Evolutionary conservation across 2,113 vertebrate species (phyloP), one percentile per base, ranked within the genome.

Genomic region (Odontophorus gujanensis): DNA sequence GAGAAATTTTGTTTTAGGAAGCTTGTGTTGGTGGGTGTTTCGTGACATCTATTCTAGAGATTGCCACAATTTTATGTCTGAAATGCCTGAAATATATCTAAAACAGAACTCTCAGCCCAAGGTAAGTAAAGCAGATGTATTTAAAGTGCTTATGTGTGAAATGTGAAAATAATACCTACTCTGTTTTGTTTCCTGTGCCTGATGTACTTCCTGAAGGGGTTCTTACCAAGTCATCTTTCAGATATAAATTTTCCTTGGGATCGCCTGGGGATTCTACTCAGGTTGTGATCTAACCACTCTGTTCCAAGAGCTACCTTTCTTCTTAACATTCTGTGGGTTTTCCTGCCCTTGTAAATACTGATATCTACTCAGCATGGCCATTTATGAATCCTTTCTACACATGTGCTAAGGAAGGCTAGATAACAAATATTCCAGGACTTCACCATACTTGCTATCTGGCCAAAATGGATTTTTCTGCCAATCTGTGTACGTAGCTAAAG

Each of bases 331-430:
- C 55, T 55, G 21, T 42, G 59, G 3, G 5, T 40, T 90, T 38
- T 45, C 18, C 9, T 0, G 0, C 11, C 13, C 40, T 62, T 71
- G 21, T 58, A 40, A 66, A 34, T 45, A 36, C 25, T 45, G 34
- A 11, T 61, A 32, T 38, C 10, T 14, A 22, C 40, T 59, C 62
- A 61, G 21, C 8, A 6, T 18, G 42, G 36, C 34, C 3, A 2
- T 18, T 48, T 30, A 45, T 7, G 38, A 62, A 28, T 55, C 42
- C 24, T 68, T 12, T 1, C 43, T 17, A 11, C 15, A 20, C 26
- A 11, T 3, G 20, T 2, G 36, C 62, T 32, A 38, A 14, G 0
- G 0, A 32, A 20, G 26, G 11, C 17, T 26, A 57, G 3, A 5
- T 72, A 32, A 58, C 63, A 69, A 11, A 11, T 50, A n/a, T 9